Base-by-base conservation (phyloP, 92 coral and sea anemone genomes). In the Parazoanthus darwini region DNA sequence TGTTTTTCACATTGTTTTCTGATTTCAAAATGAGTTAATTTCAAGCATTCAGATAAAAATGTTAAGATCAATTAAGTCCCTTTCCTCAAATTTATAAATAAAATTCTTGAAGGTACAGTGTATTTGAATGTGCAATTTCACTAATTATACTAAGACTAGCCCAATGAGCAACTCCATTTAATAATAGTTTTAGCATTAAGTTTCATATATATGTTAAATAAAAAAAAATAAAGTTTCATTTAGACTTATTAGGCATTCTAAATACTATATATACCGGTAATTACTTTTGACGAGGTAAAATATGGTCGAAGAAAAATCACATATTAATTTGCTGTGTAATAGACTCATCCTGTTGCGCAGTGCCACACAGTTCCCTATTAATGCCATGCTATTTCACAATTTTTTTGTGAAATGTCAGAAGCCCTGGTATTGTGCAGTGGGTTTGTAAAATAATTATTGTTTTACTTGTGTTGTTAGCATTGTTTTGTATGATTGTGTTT, bases 161-260 rank as follows among this genome's bases (percentile, higher is more conserved):
- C 46, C 78, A 74, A 35, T 74, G 78, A 74, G 78, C 78, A 74
- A 74, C 78, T 74, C 78, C 78, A 67, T 29, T 29, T 29, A 29
- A 29, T 29, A 29, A 29, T 29, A 29, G 0, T 29, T 29, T 29
- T 29, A 29, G 33, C 33, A 29, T 29, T 29, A 29, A 29, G 33
- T 29, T 29, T 29, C 33, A 29, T 29, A 29, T 29, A 29, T 29
- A 29, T 29, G 33, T 29, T 29, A 29, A 29, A 29, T 29, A 29
- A 29, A 29, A 29, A 29, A 29, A 29, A 29, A 29, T 29, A 0
- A 29, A 29, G 33, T 29, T 29, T 29, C 33, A 29, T 29, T 0
- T 29, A 29, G 0, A 29, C 33, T 29, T 29, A 0, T 29, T 29
- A 29, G 33, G 33, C 33, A 29, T 29, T 29, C 33, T 29, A 29